Base-by-base conservation (phyloP, 2,888 invertebrate genomes). In the Lasioglossum villosulum region DNA sequence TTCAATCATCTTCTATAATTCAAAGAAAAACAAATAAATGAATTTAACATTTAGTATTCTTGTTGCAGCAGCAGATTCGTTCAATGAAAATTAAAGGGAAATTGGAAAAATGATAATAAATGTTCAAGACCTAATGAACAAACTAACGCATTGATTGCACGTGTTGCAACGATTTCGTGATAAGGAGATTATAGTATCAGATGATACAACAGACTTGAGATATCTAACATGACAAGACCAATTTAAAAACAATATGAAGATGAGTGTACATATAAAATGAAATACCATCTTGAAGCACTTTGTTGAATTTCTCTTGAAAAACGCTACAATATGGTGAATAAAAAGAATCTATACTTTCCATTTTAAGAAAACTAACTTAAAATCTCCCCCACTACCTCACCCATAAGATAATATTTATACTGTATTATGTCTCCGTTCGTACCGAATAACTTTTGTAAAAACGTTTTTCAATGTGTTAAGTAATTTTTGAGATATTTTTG, bases 321-420 rank as follows among this genome's bases (percentile, higher is more conserved):
- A 27, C 84, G 59, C 77, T 84, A 87, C 78, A 56, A 27, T 85
- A 77, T 48, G 16, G 23, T 70, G 71, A 80, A 85, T 81, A 79
- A 63, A 30, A 63, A 27, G n/a, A 63, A 30, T 14, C 14, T 63
- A 30, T 63, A 27, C 63, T 63, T 63, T 14, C 30, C 30, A 63
- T 30, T 63, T 30, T 1, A 16, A 16, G 30, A 14, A 30, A 30
- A 30, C 63, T 30, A 63, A 63, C 30, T 63, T 63, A 63, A 30
- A 63, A 63, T 30, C 30, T 63, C 16, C 63, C 63, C 63, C 0
- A 14, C 63, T 63, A 16, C 30, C 63, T 63, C 63, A 30, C 14
- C 27, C 59, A 16, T 2, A 63, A 63, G 16, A 30, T 16, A 63
- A 63, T 63, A 63, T 63, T 30, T 63, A 63, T 63, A 63, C 27